Evolutionary conservation across 1,140 invertebrate genomes (phyloP).

Genomic region (Temnothorax longispinosus): DNA sequence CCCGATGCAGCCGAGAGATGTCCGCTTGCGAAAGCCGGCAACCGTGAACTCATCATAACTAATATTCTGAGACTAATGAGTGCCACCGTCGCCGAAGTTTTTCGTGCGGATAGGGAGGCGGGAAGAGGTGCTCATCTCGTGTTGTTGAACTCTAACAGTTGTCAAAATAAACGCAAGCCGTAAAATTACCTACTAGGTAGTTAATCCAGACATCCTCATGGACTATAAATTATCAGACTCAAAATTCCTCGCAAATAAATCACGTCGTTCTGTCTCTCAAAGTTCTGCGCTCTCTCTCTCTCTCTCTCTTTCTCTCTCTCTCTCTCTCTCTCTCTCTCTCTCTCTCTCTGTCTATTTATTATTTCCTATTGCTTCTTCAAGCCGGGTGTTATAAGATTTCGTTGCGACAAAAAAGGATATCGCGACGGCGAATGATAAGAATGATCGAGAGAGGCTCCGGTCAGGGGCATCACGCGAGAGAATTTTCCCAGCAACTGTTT

Average conservation of each 20-base stretch:
- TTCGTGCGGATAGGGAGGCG: neutral
- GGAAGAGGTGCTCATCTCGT: neutral
- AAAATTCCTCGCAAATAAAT: conserved; percentile 15
- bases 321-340: too few species aligned
- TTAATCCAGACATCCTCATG: conserved; percentile 8
- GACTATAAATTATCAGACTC: conserved; percentile 2
- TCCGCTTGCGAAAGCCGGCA: conserved; percentile 17
- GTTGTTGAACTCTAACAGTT: conserved; percentile 27
- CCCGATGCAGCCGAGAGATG: conserved; percentile 16
- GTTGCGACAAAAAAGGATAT: neutral
- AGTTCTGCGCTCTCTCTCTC: neutral
- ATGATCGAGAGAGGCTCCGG: neutral
- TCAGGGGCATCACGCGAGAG: conserved; percentile 17
- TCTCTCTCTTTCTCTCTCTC: too few species aligned
- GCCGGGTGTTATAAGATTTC: neutral
- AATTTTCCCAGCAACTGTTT: conserved; percentile 38
- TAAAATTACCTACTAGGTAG: conserved; percentile 22
- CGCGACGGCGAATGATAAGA: neutral
- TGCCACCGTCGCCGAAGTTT: conserved; percentile 1
- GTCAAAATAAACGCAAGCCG: conserved; percentile 37
- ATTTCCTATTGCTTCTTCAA: neutral
- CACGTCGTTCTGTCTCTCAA: neutral
- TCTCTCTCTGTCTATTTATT: neutral
- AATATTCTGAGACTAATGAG: conserved; percentile 40
- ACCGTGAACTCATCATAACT: conserved; percentile 25